Evolutionary conservation across 1,140 invertebrate genomes (phyloP), one percentile per base, ranked within the genome.

Genomic region (Belonocnema kinseyi): DNA sequence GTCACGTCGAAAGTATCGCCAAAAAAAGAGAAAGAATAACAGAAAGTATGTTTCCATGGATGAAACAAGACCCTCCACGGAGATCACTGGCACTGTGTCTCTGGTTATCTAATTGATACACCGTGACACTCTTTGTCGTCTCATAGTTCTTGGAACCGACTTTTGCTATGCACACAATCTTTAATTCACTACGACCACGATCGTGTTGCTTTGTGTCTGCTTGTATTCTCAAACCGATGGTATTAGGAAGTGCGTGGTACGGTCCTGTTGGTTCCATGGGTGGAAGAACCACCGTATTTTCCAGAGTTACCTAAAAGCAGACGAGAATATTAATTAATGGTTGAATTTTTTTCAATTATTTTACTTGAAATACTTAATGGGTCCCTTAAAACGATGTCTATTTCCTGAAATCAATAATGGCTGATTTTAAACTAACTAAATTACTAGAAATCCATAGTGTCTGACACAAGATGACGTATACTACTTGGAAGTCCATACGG

Each of bases 41-140:
- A 19, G 73, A n/a, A 0, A 77, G 33, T 3, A 33, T 50, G 21
- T 14, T 51, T 26, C 53, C 50, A 51, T 50, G 53, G 54, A 70
- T 21, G 26, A 16, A 40, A 54, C 17, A 50, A 33, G 74, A 52
- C 6, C 74, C 72, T 58, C 78, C 80, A 10, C 82, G 74, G 3
- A 80, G 54, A 77, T 87, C 82, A n/a, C 82, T 84, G 0, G 86
- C 81, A 73, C 85, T 87, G 54, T 86, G 77, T 50, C 83, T 79
- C 17, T 88, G 84, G 71, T 88, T 88, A 73, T 88, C 87, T 8
- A 84, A 81, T 58, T 83, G 80, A 0, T 79, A 79, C 73, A 85
- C 77, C 33, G 66, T 76, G 1, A 85, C 81, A 4, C 16, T 72
- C 10, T 79, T 82, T 70, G 85, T 85, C 13, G 72, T 46, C 0